These are phyloP conservation scores for Coryphaenoides rupestris DNA, from an alignment of 2,113 vertebrate species.

Conservation along the genomic window DNA sequence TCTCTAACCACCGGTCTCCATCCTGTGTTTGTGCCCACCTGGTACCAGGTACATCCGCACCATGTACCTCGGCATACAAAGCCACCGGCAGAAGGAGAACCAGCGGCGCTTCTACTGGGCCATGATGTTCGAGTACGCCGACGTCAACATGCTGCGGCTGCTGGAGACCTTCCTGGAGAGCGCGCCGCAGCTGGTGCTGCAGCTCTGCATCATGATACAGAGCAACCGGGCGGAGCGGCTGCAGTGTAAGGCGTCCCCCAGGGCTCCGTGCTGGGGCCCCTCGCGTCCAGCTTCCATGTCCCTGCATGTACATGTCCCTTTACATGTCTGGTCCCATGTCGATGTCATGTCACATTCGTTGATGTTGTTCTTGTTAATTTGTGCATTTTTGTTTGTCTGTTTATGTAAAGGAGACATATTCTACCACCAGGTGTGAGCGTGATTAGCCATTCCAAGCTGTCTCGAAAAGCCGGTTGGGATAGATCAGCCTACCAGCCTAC, in stretches of 20 bases:
- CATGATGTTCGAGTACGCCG: constrained; percentile 99
- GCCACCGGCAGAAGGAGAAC: constrained; percentile 94
- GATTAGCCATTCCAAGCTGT: too few relatives aligned
- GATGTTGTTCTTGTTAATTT: too few relatives aligned
- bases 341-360: too few relatives aligned
- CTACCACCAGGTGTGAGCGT: too few relatives aligned
- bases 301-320: too few relatives aligned
- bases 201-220: constrained; percentile 99
- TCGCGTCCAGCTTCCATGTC: neutral
- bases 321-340: too few relatives aligned
- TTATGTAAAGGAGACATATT: too few relatives aligned
- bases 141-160: constrained; percentile 98
- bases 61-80: constrained; percentile 98
- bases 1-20: constrained; percentile 4
- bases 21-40: constrained; percentile 3
- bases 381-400: too few relatives aligned
- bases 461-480: too few relatives aligned
- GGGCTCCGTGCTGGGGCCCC: constrained; percentile 28
- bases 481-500: too few relatives aligned
- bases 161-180: constrained; percentile 98
- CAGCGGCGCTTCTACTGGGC: constrained; percentile 98
- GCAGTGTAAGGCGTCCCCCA: constrained; percentile 86
- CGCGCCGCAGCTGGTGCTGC: constrained; percentile 98
- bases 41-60: constrained; percentile 96
- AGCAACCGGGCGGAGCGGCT: constrained; percentile 94